phyloP scores from a whole-genome alignment of 2,113 vertebrate genomes.

The Hydrochoerus hydrochaeris region DNA sequence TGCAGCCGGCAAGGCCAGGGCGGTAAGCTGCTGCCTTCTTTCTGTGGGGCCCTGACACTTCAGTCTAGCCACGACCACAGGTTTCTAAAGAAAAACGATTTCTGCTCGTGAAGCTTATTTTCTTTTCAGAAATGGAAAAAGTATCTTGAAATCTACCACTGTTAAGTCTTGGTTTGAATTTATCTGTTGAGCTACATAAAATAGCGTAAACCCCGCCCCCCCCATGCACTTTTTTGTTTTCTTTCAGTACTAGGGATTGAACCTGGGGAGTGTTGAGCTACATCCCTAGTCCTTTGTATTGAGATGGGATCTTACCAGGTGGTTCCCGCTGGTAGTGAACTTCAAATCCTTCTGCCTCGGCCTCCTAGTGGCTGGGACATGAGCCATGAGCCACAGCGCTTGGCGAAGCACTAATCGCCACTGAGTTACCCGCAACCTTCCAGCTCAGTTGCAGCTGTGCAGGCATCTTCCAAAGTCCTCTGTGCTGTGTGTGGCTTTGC shows the following conservation, averaged over 20 bases:
- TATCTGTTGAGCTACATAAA: not conserved
- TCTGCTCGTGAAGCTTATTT: not conserved
- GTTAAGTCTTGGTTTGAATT: slow-evolving; percentile 22
- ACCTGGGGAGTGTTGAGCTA: not conserved
- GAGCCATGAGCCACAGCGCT: not conserved
- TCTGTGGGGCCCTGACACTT: not conserved
- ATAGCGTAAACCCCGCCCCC: not conserved
- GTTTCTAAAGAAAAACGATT: slow-evolving; percentile 19
- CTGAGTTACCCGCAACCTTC: not conserved
- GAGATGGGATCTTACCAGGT: not conserved
- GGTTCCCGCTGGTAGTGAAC: not conserved
- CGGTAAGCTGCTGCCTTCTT: slow-evolving; percentile 79
- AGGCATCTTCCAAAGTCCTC: not conserved
- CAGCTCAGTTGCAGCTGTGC: not conserved
- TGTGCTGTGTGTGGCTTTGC: not conserved
- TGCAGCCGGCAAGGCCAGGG: slow-evolving; percentile 75
- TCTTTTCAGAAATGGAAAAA: not conserved
- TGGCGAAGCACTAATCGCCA: not conserved
- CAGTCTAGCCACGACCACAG: not conserved
- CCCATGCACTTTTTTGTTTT: not conserved
- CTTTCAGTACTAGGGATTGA: not conserved
- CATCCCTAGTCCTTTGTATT: not conserved
- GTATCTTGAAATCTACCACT: not conserved
- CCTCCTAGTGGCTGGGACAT: not conserved
- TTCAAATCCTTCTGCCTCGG: not conserved